Evolutionary conservation across 2,888 invertebrate species (phyloP).

Genomic region (Erebia ligea): DNA sequence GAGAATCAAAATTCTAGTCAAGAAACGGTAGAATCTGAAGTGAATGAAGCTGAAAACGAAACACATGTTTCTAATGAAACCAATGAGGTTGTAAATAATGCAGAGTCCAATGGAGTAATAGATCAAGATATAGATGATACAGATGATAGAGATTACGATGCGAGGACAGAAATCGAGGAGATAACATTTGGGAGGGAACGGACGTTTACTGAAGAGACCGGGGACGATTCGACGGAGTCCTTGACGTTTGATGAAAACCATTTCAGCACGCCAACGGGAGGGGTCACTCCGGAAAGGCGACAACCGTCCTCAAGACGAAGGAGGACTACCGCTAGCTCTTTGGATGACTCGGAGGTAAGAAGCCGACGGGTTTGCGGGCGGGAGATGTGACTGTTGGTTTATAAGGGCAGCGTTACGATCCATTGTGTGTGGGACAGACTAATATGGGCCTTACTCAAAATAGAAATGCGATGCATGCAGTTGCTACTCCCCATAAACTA

Average conservation of each 20-base stretch:
- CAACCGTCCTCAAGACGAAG: conserved; percentile 47
- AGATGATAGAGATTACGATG: conserved; percentile 36
- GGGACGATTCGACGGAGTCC: conserved; percentile 52
- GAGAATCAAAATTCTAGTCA: conserved; percentile 45
- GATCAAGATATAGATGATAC: conserved; percentile 14
- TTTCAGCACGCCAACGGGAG: conserved; percentile 77
- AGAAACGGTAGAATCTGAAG: conserved; percentile 40
- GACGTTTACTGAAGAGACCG: conserved; percentile 37
- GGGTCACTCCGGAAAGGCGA: conserved; percentile 56
- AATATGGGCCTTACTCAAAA: background rate
- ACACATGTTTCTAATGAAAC: conserved; percentile 40
- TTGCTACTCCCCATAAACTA: too few species aligned
- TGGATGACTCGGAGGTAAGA: conserved; percentile 80
- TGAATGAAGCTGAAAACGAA: conserved; percentile 34
- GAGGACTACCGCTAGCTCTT: conserved; percentile 63
- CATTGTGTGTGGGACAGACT: background rate
- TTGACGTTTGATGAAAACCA: conserved; percentile 79
- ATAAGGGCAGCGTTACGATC: conserved; percentile 18
- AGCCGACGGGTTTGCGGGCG: conserved; percentile 48
- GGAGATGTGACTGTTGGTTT: conserved; percentile 50
- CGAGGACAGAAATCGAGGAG: conserved; percentile 42
- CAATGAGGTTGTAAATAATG: conserved; percentile 30
- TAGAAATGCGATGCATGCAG: background rate
- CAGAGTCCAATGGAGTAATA: conserved; percentile 34
- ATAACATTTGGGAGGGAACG: conserved; percentile 40